These are phyloP conservation scores for Dryocosmus kuriphilus DNA, from an alignment of 2,888 invertebrate genomes.

Conservation along the genomic window DNA sequence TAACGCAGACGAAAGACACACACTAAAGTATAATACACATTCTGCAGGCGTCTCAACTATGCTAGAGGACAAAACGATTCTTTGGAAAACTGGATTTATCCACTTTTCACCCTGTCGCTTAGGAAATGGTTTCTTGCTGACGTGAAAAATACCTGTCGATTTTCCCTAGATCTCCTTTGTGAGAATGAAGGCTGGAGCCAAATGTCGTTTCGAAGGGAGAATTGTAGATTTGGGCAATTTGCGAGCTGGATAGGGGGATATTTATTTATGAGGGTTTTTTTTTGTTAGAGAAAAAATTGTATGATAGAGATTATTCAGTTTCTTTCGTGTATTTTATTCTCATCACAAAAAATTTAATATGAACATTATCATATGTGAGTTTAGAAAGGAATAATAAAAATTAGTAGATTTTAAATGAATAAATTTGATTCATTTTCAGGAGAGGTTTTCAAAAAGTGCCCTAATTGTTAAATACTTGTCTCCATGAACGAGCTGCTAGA, in stretches of 20 bases:
- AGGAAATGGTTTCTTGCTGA: not conserved
- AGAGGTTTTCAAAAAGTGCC: no score
- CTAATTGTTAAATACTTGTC: no score
- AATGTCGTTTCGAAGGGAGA: not conserved
- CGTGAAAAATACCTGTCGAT: not conserved
- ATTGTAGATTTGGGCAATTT: conserved; percentile 1
- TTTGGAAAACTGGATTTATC: not conserved
- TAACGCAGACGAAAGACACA: conserved; percentile 44
- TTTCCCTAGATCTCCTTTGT: not conserved
- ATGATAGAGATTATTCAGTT: not conserved
- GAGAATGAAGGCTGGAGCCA: not conserved
- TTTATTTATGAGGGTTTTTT: not conserved
- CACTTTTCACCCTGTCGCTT: not conserved
- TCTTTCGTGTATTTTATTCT: no score
- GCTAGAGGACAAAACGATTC: conserved; percentile 7
- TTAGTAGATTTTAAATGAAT: no score
- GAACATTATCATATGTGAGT: no score
- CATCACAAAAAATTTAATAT: no score
- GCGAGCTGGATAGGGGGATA: not conserved
- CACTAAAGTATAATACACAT: conserved; percentile 6
- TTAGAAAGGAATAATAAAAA: no score
- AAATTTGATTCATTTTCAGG: no score
- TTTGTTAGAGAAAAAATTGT: not conserved
- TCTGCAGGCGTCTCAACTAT: not conserved
- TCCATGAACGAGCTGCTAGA: not conserved